Conservation (phyloP, 2,888 invertebrate genomes). For the Camptogramma bilineatum region DNA sequence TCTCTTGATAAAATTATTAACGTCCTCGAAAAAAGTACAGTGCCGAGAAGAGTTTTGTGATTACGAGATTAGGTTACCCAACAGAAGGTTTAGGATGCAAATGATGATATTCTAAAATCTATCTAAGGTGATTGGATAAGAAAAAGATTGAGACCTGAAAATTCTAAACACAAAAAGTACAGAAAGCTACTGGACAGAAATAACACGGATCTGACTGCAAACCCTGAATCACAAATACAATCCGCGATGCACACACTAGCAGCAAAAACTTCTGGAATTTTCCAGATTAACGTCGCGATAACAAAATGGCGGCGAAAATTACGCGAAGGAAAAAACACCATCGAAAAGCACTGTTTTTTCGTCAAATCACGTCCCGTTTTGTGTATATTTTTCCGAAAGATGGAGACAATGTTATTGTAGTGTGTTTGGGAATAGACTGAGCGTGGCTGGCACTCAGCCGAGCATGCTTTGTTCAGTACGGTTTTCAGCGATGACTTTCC, state of each 20-base stretch:
- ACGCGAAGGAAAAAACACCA: conserved; percentile 36
- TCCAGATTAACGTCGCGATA: conserved; percentile 48
- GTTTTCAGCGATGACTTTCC: conserved; percentile 61
- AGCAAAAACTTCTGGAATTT: conserved; percentile 50
- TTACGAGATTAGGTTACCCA: no score
- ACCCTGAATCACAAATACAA: conserved; percentile 36
- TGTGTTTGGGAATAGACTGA: conserved; percentile 70
- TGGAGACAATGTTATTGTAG: conserved; percentile 66
- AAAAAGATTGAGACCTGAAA: not conserved
- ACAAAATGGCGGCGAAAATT: conserved; percentile 40
- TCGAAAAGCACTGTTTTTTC: conserved; percentile 44
- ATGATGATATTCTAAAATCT: no score
- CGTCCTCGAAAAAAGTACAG: no score
- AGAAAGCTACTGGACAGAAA: conserved; percentile 16
- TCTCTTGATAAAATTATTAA: no score
- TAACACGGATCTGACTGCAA: conserved; percentile 42
- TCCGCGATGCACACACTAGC: conserved; percentile 42
- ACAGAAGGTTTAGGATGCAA: no score
- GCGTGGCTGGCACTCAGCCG: conserved; percentile 67
- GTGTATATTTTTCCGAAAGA: conserved; percentile 40
- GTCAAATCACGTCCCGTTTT: conserved; percentile 42
- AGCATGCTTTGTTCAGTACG: conserved; percentile 67
- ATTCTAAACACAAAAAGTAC: not conserved
- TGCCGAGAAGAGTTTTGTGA: no score
- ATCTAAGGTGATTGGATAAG: not conserved